Percentiles rank a stretch among this genome's conserved stretches.
phyloP scores from a whole-genome alignment of 1,140 invertebrate species.

The Piezodorus guildinii region DNA sequence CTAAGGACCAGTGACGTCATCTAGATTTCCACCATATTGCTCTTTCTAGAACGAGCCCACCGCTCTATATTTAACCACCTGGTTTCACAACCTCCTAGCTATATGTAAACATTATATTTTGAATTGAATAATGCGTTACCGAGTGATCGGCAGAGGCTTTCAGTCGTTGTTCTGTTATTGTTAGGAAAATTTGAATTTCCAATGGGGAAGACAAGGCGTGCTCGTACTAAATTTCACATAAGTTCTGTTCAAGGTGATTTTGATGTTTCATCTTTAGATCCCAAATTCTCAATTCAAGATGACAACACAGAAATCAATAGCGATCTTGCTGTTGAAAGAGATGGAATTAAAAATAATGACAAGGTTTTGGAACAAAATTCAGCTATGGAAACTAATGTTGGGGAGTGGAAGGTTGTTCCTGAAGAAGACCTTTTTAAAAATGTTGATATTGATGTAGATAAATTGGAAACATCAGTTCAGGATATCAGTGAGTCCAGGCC shows the following conservation, averaged over 20 bases:
- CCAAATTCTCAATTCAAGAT: neutral
- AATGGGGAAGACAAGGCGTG: conserved; percentile 8
- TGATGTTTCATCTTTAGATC: neutral
- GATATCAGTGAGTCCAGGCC: neutral
- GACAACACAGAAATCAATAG: neutral
- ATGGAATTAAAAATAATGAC: neutral
- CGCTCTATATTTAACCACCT: too few relatives aligned
- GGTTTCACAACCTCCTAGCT: too few relatives aligned
- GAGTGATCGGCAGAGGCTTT: too few relatives aligned
- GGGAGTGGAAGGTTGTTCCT: neutral
- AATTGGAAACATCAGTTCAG: neutral
- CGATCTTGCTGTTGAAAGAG: neutral
- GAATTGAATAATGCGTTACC: too few relatives aligned
- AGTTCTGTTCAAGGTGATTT: neutral
- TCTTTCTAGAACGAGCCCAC: too few relatives aligned
- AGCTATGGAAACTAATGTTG: too few relatives aligned
- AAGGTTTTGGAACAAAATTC: too few relatives aligned
- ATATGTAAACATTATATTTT: too few relatives aligned
- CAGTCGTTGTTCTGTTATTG: too few relatives aligned
- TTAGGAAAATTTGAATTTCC: neutral
- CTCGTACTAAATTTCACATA: neutral
- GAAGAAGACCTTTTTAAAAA: conserved; percentile 2
- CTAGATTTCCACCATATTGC: too few relatives aligned
- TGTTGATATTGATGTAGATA: conserved; percentile 5
- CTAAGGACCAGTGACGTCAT: too few relatives aligned